A percentile compares a stretch with the other conserved stretches of the same genome.
Evolutionary conservation across 1,140 invertebrate genomes (phyloP).

Genomic region (Caenorhabditis remanei): DNA sequence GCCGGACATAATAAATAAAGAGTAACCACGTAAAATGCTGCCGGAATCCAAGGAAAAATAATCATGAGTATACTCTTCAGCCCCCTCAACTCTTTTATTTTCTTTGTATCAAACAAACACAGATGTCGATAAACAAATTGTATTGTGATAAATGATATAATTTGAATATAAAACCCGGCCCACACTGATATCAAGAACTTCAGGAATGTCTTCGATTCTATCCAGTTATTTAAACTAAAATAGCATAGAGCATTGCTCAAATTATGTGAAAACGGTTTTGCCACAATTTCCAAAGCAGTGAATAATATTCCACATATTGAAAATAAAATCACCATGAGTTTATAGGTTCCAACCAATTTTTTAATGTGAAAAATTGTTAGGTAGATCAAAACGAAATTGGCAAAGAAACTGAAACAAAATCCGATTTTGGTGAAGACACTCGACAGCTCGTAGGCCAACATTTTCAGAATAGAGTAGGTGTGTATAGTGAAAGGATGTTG

Average conservation of each 20-base stretch:
- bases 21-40: neutral
- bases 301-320: neutral
- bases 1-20: neutral
- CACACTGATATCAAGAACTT: neutral
- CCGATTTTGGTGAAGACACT: neutral
- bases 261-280: neutral
- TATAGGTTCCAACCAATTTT: neutral
- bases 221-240: neutral
- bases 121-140: neutral
- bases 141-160: neutral
- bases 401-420: neutral
- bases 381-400: neutral
- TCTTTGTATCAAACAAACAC: neutral
- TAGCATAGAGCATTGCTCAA: neutral
- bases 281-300: neutral
- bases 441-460: neutral
- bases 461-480: neutral
- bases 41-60: neutral
- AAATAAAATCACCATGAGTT: neutral
- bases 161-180: neutral
- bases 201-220: neutral
- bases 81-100: neutral
- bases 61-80: neutral
- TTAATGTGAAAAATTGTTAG: neutral
- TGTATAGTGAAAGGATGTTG: too few relatives aligned